Base-by-base conservation (phyloP, 2,888 invertebrate species). In the Zeuzera pyrina region DNA sequence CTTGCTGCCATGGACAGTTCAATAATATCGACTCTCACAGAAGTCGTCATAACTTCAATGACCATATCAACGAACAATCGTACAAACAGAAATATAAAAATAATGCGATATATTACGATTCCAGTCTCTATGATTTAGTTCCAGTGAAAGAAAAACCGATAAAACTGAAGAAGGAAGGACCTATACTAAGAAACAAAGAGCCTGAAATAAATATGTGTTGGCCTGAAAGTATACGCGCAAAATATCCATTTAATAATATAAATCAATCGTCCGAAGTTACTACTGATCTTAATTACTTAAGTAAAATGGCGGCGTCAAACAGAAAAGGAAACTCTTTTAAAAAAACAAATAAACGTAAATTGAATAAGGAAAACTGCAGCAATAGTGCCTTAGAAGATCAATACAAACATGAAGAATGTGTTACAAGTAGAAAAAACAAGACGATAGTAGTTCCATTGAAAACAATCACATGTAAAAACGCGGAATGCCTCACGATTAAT, bases 91-190 rank as follows among this genome's bases (percentile, higher is more conserved):
- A 24, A 24, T 24, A 45, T 19, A 32, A 35, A 15, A 42, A 49
- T 22, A 42, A 43, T 8, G 51, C 47, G 10, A 48, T 45, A 21
- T 73, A 65, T 43, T 71, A 78, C 32, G 69, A 79, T 38, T 61
- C 73, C 2, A 66, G 61, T 32, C 49, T 64, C 16, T 77, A 77
- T 28, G 81, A 81, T 39, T 39, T 77, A 11, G 42, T 71, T 12
- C 79, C 79, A 1, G 78, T 79, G 2, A 78, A 60, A 45, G 78
- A 79, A 41, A 62, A 57, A 15, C 29, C 61, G 11, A 41, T 3
- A 62, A 56, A 43, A 34, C 35, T 11, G 45, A 43, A 31, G 59
- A 55, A 30, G 43, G 7, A 12, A 24, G 4, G 11, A 23, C n/a
- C 6, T 5, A 3, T 11, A 8, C 4, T 10, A 6, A 2, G 12